Percentiles rank a stretch among this genome's conserved stretches.
phyloP scores from a whole-genome alignment of 2,888 invertebrate genomes.

The Athalia cordata region DNA sequence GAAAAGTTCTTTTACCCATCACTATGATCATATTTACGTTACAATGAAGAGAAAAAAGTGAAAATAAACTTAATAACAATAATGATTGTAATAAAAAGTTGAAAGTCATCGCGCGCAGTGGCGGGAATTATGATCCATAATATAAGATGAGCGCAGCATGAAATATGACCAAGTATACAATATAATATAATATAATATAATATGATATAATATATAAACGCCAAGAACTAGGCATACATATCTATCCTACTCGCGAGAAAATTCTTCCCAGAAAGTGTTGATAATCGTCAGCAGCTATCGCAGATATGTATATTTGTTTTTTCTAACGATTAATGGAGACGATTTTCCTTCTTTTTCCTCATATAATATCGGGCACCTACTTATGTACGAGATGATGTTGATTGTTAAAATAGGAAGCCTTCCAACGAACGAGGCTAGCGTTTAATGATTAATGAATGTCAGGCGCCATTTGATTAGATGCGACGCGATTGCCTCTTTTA shows the following conservation, averaged over 20 bases:
- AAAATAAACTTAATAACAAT: no score
- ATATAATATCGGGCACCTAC: not conserved
- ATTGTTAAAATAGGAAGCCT: slow-evolving; percentile 22
- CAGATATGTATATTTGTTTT: no score
- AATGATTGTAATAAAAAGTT: not conserved
- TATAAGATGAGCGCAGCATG: not conserved
- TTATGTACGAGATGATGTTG: not conserved
- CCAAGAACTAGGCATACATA: no score
- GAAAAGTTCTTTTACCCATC: no score
- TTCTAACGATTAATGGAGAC: no score
- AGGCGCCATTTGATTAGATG: not conserved
- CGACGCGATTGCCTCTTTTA: slow-evolving; percentile 19
- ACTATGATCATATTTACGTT: no score
- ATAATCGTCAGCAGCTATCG: no score
- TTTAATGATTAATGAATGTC: slow-evolving; percentile 41
- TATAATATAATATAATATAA: not conserved
- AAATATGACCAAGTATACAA: not conserved
- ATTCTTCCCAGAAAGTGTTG: no score
- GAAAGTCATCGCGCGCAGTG: not conserved
- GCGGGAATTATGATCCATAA: not conserved
- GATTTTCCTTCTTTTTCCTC: not conserved
- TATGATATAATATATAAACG: no score
- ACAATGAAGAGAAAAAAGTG: no score
- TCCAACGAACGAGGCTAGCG: slow-evolving; percentile 2
- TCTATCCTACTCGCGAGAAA: no score